phyloP scores from a whole-genome alignment of 2,797 vertebrate genomes.

The Sebastes jordani region DNA sequence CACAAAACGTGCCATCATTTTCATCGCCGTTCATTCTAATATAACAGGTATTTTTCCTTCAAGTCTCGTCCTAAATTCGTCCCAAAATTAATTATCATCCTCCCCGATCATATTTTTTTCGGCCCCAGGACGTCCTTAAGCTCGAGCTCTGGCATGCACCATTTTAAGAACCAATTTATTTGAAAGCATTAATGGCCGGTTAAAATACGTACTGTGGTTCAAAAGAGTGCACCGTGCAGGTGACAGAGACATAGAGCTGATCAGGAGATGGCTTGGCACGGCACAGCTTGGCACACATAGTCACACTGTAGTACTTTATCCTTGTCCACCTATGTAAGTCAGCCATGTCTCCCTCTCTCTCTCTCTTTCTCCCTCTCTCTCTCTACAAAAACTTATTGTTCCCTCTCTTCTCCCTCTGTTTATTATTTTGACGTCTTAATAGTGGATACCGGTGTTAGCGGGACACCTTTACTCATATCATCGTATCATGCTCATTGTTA shows the following conservation, averaged over 20 bases:
- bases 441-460: neutral
- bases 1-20: no score
- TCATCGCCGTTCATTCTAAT: no score
- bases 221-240: neutral
- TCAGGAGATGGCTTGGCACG: constrained; percentile 17
- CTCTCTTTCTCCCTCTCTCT: neutral
- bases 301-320: constrained; percentile 10
- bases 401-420: neutral
- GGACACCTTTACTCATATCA: neutral
- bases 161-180: neutral
- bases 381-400: neutral
- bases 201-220: neutral
- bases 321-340: constrained; percentile 16
- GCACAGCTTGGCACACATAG: neutral
- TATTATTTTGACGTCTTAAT: neutral
- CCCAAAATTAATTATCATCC: no score
- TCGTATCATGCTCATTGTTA: neutral
- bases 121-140: no score
- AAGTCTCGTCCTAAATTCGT: no score
- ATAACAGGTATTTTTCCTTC: no score
- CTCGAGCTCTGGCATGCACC: neutral
- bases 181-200: neutral
- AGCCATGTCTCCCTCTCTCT: neutral
- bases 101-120: no score
- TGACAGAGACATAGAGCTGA: constrained; percentile 16